Percentiles rank a stretch among this genome's conserved stretches.
Conservation (phyloP, 53 echinoderm and acorn worm species). For the Hippasteria phrygiana region DNA sequence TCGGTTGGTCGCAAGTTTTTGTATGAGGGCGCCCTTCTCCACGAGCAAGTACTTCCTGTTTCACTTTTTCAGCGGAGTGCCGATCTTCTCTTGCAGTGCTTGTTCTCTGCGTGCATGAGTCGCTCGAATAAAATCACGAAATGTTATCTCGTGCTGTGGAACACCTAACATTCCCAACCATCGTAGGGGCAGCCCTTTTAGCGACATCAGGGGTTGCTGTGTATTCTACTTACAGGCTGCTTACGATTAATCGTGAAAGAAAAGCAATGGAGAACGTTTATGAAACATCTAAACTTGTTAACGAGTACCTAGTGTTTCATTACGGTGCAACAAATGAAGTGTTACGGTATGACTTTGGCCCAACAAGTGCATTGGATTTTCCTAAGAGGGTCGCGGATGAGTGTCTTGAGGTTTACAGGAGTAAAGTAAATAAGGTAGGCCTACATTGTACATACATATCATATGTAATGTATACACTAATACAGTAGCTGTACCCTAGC, state of each 20-base stretch:
- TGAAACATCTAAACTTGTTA: constrained; percentile 91
- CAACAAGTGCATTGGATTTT: constrained; percentile 90
- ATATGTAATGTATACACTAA: too few species aligned
- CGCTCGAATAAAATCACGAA: constrained; percentile 2
- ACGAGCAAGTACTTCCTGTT: too few species aligned
- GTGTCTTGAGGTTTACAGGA: constrained; percentile 77
- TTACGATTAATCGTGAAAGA: constrained; percentile 45
- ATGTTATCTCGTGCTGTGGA: constrained; percentile 33
- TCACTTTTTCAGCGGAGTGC: too few species aligned
- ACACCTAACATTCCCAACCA: constrained; percentile 49
- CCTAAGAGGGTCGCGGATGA: constrained; percentile 92
- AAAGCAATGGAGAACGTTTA: constrained; percentile 73
- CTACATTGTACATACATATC: too few species aligned
- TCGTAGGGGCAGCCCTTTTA: constrained; percentile 79
- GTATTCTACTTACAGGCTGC: constrained; percentile 83
- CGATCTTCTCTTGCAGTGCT: too few species aligned
- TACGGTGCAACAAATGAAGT: constrained; percentile 89
- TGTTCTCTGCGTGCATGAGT: too few species aligned
- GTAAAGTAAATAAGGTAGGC: constrained; percentile 81
- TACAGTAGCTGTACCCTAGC: too few species aligned
- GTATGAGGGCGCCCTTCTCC: too few species aligned
- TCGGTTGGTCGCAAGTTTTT: too few species aligned
- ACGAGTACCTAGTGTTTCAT: constrained; percentile 93
- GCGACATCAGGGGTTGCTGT: constrained; percentile 85
- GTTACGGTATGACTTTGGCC: constrained; percentile 88